Percentiles rank a stretch among this genome's conserved stretches.
phyloP scores from a whole-genome alignment of 2,888 invertebrate genomes.

The Gari tellinella region DNA sequence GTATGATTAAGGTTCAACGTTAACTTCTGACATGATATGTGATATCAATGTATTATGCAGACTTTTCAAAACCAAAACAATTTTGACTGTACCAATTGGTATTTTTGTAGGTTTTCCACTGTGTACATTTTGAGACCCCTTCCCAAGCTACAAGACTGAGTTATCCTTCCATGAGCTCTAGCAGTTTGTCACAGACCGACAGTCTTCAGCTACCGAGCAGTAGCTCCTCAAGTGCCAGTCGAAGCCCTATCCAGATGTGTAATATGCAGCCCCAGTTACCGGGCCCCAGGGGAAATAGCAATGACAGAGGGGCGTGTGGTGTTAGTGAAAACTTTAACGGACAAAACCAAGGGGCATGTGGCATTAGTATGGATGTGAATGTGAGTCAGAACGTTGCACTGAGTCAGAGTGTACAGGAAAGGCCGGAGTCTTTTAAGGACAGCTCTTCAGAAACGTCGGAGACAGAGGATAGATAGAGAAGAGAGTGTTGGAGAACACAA shows the following conservation, averaged over 20 bases:
- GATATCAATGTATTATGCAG: too few relatives aligned
- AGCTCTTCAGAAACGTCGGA: too few relatives aligned
- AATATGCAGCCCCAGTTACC: background rate
- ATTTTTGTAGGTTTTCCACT: constrained; percentile 93
- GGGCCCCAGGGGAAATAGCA: too few relatives aligned
- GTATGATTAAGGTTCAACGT: too few relatives aligned
- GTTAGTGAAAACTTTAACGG: background rate
- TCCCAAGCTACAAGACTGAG: constrained; percentile 55
- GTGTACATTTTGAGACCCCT: constrained; percentile 99
- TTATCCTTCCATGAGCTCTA: constrained; percentile 4
- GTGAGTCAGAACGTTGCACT: constrained; percentile 32
- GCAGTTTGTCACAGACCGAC: background rate
- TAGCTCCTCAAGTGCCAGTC: background rate
- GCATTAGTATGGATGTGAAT: constrained; percentile 53
- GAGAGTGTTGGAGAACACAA: too few relatives aligned
- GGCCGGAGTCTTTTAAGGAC: constrained; percentile 36
- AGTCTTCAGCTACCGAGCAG: background rate
- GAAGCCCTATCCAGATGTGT: background rate
- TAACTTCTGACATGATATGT: too few relatives aligned
- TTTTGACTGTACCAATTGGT: too few relatives aligned
- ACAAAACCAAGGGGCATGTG: constrained; percentile 10
- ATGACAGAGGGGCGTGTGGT: background rate
- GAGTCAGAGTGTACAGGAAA: constrained; percentile 28
- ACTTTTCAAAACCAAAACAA: too few relatives aligned
- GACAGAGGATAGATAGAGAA: too few relatives aligned